phyloP scores from a whole-genome alignment of 2,797 vertebrate species.

The Erpetoichthys calabaricus region DNA sequence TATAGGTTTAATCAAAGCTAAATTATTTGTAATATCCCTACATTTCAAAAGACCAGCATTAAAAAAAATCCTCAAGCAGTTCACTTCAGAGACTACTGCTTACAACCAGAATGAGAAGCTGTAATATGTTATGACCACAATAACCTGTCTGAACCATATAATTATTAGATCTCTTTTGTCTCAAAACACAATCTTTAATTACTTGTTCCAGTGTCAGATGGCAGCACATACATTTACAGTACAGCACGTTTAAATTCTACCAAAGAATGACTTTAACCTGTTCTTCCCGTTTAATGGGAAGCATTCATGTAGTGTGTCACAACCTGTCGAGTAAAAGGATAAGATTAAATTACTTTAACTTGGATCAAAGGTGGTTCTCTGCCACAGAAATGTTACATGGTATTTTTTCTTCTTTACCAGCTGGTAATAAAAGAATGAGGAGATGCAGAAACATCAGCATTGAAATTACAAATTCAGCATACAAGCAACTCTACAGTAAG shows the following conservation, averaged over 20 bases:
- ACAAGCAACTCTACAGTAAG: no score
- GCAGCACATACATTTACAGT: conserved; percentile 13
- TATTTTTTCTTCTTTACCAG: conserved; percentile 1
- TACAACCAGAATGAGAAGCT: no score
- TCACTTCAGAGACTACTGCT: no score
- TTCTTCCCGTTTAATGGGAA: conserved; percentile 27
- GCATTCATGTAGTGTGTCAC: conserved; percentile 27
- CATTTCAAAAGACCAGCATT: no score
- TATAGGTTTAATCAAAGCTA: no score
- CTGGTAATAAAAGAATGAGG: conserved; percentile 4
- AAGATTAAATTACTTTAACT: conserved; percentile 30
- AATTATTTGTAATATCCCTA: not conserved
- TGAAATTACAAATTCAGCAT: no score
- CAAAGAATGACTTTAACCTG: conserved; percentile 22
- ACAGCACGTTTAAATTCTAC: conserved; percentile 16
- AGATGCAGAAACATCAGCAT: no score
- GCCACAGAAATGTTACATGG: conserved; percentile 15
- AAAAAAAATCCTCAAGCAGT: no score
- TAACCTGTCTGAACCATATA: conserved; percentile 30
- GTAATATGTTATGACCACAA: conserved; percentile 9
- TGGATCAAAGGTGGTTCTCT: conserved; percentile 16
- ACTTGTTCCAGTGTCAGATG: conserved; percentile 8
- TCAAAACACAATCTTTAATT: conserved; percentile 19
- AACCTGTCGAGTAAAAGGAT: conserved; percentile 25
- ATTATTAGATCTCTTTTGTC: conserved; percentile 22